phyloP scores from a whole-genome alignment of 2,797 vertebrate genomes.

The Bryconaethiops microstoma region DNA sequence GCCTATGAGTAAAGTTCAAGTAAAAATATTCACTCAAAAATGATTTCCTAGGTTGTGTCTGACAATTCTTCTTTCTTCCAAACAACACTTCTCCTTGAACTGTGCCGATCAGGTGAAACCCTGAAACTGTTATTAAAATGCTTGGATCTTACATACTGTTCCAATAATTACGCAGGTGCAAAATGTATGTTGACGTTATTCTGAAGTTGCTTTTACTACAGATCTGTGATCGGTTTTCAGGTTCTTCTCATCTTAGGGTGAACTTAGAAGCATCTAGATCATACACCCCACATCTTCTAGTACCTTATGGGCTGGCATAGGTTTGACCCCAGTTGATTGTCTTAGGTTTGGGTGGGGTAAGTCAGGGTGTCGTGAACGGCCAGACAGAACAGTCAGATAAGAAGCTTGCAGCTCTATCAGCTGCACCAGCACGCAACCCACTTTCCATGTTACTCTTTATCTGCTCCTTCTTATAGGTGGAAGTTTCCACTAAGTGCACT shows the following conservation, averaged over 20 bases:
- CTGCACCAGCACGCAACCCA: slow-evolving; percentile 49
- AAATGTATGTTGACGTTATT: neutral
- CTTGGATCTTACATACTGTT: too few relatives aligned
- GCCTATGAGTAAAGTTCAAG: neutral
- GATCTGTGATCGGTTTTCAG: neutral
- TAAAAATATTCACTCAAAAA: neutral
- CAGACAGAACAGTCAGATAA: slow-evolving; percentile 72
- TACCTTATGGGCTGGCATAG: slow-evolving; percentile 25
- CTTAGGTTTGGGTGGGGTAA: slow-evolving; percentile 69
- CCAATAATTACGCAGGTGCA: neutral
- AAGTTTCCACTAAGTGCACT: slow-evolving; percentile 48
- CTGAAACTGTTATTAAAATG: neutral
- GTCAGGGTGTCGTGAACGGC: slow-evolving; percentile 38
- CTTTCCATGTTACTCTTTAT: slow-evolving; percentile 68
- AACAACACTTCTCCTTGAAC: neutral
- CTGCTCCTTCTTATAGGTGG: slow-evolving; percentile 60
- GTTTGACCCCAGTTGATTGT: slow-evolving; percentile 51
- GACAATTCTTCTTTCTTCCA: neutral
- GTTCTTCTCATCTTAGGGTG: neutral
- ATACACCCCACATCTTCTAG: slow-evolving; percentile 12
- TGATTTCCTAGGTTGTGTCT: neutral
- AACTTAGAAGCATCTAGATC: neutral
- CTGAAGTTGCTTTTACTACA: neutral
- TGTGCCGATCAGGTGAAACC: neutral
- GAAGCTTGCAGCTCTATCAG: slow-evolving; percentile 67